phyloP scores from a whole-genome alignment of 2,888 invertebrate species.

The Mycalesis mineus region DNA sequence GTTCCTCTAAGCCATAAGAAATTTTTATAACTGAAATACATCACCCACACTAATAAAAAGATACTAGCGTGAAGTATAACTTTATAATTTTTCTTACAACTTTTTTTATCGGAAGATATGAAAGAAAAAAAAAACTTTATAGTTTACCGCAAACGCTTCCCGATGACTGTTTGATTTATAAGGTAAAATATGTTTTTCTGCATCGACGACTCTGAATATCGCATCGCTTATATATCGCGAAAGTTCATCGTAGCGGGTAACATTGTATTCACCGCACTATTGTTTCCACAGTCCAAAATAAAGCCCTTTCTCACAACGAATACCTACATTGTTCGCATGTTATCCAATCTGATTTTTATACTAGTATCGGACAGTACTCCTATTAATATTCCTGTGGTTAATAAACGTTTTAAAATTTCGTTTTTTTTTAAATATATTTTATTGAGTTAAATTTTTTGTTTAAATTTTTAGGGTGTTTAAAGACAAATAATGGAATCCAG shows the following conservation, averaged over 20 bases:
- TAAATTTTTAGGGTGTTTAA: too few species aligned
- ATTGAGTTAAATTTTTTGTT: too few species aligned
- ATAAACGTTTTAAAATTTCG: too few species aligned
- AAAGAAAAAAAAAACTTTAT: neutral
- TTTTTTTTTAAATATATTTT: too few species aligned
- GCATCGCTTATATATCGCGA: constrained; percentile 29
- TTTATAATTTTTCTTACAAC: neutral
- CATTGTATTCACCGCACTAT: constrained; percentile 24
- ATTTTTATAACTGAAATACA: too few species aligned
- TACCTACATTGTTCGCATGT: neutral
- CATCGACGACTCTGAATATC: constrained; percentile 36
- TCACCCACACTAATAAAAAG: neutral
- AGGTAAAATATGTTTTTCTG: constrained; percentile 61
- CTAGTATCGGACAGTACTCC: too few species aligned
- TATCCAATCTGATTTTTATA: neutral
- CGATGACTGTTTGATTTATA: constrained; percentile 44
- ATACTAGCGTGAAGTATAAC: neutral
- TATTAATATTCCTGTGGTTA: too few species aligned
- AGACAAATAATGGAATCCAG: too few species aligned
- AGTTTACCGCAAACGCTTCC: constrained; percentile 15
- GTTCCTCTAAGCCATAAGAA: too few species aligned
- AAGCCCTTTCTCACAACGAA: constrained; percentile 16
- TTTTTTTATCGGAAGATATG: neutral
- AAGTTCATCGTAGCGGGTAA: constrained; percentile 30
- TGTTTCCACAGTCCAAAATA: constrained; percentile 25